Evolutionary conservation across 2,888 invertebrate genomes (phyloP), one percentile per base, ranked within the genome.

Genomic region (Sinhomidia bicolor): DNA sequence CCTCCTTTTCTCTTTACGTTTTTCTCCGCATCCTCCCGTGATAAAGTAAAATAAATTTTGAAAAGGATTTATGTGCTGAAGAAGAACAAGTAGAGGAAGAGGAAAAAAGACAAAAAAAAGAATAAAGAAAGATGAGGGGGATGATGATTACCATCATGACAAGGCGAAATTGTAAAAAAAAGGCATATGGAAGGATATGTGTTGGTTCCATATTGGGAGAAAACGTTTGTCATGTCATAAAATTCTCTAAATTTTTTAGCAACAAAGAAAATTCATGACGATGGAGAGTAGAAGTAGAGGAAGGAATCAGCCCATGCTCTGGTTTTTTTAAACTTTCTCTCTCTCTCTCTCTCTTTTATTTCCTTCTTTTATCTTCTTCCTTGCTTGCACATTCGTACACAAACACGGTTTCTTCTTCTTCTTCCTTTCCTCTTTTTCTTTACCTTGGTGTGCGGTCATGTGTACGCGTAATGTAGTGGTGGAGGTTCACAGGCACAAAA

Each of bases 41-140:
- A 82, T 65, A 65, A 82, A 68, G 62, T 17, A 60, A 82, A 68
- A 82, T 82, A 82, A 82, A 82, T 82, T 82, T 82, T 65, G 82
- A 65, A 47, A 81, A 65, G 65, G 81, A 81, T 82, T 82, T 82
- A 82, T 82, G 51, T 32, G 65, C 51, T 17, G 12, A 36, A 7
- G 36, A 36, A 68, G 32, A 32, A 29, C 4, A 65, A 65, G 41
- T 4, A 17, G n/a, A n/a, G n/a, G n/a, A n/a, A n/a, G n/a, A n/a
- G n/a, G n/a, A n/a, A n/a, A 51, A 7, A n/a, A 51, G 12, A 14
- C 9, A n/a, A 57, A 12, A 54, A 51, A 78, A 47, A 81, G 65
- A 81, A 81, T 54, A 32, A 62, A 54, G 36, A 65, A 80, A 57
- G 68, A 82, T 68, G 68, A 68, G n/a, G n/a, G n/a, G n/a, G n/a